Percentiles rank a stretch among this genome's conserved stretches.
phyloP scores from a whole-genome alignment of 2,888 invertebrate species.

The Petrophora chlorosata region DNA sequence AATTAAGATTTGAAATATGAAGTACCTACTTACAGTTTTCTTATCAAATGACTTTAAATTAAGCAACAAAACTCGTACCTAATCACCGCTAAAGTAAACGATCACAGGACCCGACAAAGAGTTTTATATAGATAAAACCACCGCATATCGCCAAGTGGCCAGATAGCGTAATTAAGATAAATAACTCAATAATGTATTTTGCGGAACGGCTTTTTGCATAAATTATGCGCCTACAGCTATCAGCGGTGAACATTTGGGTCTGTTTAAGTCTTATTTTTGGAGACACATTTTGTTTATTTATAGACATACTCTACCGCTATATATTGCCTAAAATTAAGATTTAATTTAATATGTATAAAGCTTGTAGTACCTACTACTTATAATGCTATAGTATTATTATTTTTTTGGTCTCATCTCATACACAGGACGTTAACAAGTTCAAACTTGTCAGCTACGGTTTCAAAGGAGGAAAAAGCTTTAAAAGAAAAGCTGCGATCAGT shows the following conservation, averaged over 20 bases:
- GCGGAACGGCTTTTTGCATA: constrained; percentile 46
- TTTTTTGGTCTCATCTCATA: too few relatives aligned
- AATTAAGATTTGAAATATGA: neutral
- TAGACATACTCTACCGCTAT: too few relatives aligned
- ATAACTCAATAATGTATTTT: constrained; percentile 51
- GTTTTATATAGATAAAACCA: constrained; percentile 45
- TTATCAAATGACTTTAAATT: constrained; percentile 16
- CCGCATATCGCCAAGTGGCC: constrained; percentile 39
- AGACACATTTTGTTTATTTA: too few relatives aligned
- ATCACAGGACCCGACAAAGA: constrained; percentile 45
- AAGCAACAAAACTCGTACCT: constrained; percentile 6
- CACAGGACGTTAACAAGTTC: constrained; percentile 6
- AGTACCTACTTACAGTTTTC: neutral
- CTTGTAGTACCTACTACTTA: too few relatives aligned
- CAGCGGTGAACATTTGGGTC: too few relatives aligned
- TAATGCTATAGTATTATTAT: too few relatives aligned
- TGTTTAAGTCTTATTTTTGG: too few relatives aligned
- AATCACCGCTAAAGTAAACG: constrained; percentile 9
- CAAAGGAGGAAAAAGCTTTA: neutral
- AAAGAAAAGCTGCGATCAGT: neutral
- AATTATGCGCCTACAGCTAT: constrained; percentile 43
- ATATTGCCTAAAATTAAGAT: too few relatives aligned
- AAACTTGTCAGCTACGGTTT: neutral
- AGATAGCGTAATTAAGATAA: constrained; percentile 54
- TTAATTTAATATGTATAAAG: too few relatives aligned